Base-by-base conservation (phyloP, 2,888 invertebrate genomes). In the Charanyca ferruginea region DNA sequence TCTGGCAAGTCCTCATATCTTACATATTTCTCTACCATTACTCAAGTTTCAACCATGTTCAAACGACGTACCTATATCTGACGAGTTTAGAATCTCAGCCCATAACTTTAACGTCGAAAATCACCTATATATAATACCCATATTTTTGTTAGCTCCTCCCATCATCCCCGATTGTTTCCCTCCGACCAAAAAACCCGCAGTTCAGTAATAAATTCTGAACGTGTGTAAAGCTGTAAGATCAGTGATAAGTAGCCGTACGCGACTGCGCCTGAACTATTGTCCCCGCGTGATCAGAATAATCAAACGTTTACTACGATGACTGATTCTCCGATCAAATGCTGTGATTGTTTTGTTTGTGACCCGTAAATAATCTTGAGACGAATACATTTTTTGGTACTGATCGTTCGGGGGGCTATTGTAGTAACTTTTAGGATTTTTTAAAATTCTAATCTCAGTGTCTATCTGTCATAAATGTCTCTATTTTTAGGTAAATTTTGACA, bases 171-270 rank as follows among this genome's bases (percentile, higher is more conserved):
- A 55, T 62, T 76, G 49, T 71, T 61, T 76, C 62, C 28, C 51
- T 45, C 4, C 20, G 4, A 0, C 5, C 42, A 25, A 72, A 73
- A 57, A 62, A 61, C 51, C 45, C 44, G 55, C 62, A 70, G 35
- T n/a, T 51, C 51, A 16, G 51, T 77, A 76, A 72, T 72, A 72
- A 72, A 72, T 72, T 72, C 77, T 13, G 51, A 52, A 52, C 72
- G 77, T 76, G 72, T 70, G 72, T 55, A 72, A 72, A 70, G 47
- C 45, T 18, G 44, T 54, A 75, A 45, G 49, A 49, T 9, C 32
- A 23, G 63, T 71, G 71, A 71, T 72, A 72, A 71, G 72, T 52
- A 48, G 71, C 52, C 20, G 18, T 22, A 49, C 63, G 16, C 58
- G 75, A 47, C 70, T 62, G 51, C 32, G 61, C 32, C 38, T 73